A percentile compares a stretch with the other conserved stretches of the same genome.
phyloP scores from a whole-genome alignment of 2,113 vertebrate species.

The Alethe diademata region DNA sequence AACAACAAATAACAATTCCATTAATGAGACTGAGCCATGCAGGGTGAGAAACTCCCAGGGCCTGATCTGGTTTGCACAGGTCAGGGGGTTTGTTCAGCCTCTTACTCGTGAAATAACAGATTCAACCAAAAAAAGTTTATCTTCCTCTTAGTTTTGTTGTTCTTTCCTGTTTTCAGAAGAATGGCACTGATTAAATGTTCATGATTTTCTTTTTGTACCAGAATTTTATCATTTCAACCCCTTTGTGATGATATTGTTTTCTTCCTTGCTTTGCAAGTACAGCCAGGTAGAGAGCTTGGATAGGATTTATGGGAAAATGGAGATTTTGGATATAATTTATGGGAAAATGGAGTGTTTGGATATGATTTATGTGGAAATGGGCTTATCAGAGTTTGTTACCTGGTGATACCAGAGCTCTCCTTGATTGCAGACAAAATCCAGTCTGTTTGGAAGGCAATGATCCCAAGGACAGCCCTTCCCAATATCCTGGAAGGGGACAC shows the following conservation, averaged over 20 bases:
- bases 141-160: background rate
- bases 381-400: background rate
- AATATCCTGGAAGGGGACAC: too few relatives aligned
- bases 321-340: background rate
- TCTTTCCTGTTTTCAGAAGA: background rate
- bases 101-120: background rate
- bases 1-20: background rate
- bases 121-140: background rate
- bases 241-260: background rate
- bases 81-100: background rate
- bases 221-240: background rate
- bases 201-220: background rate
- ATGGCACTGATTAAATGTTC: background rate
- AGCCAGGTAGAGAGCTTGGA: background rate
- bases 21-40: background rate
- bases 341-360: background rate
- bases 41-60: background rate
- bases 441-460: background rate
- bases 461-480: background rate
- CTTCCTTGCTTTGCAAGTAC: background rate
- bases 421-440: background rate
- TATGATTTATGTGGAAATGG: background rate
- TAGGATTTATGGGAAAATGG: too few relatives aligned
- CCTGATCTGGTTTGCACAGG: background rate
- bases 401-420: background rate